Conservation (phyloP, 2,888 invertebrate species). For the Neuroscelio doddi region DNA sequence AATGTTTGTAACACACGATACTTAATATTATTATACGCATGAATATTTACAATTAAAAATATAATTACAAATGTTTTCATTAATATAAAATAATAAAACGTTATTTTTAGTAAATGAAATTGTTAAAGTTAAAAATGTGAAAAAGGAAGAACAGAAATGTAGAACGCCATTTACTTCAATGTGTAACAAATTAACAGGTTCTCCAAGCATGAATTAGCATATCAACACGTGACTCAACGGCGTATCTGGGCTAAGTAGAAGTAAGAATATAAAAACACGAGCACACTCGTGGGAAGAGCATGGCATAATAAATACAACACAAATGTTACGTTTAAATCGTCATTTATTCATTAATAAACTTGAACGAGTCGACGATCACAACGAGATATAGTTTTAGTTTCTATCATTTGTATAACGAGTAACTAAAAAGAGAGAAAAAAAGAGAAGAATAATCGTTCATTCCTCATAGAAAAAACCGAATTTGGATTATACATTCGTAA, state of each 20-base stretch:
- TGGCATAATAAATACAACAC: slow-evolving; percentile 1
- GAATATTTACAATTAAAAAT: no score
- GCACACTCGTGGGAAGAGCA: not conserved
- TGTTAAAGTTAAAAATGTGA: no score
- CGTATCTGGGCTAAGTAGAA: slow-evolving; percentile 22
- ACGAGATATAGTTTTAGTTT: slow-evolving; percentile 48
- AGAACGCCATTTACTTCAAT: no score
- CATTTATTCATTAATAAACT: slow-evolving; percentile 46
- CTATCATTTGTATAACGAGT: slow-evolving; percentile 47
- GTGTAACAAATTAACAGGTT: slow-evolving; percentile 17
- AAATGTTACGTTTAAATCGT: slow-evolving; percentile 33
- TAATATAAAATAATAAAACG: no score
- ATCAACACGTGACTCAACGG: slow-evolving; percentile 23
- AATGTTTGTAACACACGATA: no score
- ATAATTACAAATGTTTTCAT: no score
- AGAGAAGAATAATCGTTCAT: no score
- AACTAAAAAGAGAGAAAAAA: slow-evolving; percentile 35
- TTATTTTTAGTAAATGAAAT: no score
- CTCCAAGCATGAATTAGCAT: slow-evolving; percentile 29
- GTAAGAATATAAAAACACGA: slow-evolving; percentile 16
- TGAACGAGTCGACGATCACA: slow-evolving; percentile 49
- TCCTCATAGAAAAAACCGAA: slow-evolving; percentile 32
- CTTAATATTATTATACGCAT: no score
- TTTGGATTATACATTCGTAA: slow-evolving; percentile 32
- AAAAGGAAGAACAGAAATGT: no score